Conservation (phyloP, 1,140 invertebrate genomes). For the Asobara japonica region DNA sequence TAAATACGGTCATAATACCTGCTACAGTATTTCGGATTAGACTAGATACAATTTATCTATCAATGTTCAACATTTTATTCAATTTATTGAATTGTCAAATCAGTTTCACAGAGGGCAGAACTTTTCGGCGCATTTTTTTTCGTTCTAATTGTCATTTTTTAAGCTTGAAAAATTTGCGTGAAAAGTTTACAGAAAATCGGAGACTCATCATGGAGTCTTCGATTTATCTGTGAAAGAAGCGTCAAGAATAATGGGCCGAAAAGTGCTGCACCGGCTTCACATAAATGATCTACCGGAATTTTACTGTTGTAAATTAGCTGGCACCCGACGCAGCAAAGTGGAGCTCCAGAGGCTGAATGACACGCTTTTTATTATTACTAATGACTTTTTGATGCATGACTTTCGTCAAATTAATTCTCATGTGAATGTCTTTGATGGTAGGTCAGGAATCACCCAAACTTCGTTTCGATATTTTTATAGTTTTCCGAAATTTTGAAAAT, state of each 20-base stretch:
- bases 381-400: not conserved
- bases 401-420: not conserved
- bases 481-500: too few species aligned
- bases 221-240: too few species aligned
- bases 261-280: constrained; percentile 38
- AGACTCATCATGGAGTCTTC: too few species aligned
- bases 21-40: constrained; percentile 66
- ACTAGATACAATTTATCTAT: constrained; percentile 53
- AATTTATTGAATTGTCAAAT: not conserved
- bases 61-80: constrained; percentile 31
- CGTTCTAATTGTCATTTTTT: too few species aligned
- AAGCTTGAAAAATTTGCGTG: too few species aligned
- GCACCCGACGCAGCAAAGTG: constrained; percentile 35
- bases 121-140: too few species aligned
- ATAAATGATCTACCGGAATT: constrained; percentile 10
- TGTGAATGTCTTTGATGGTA: not conserved
- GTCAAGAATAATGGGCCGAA: too few species aligned
- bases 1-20: constrained; percentile 64
- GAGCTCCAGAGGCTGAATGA: constrained; percentile 29
- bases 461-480: too few species aligned
- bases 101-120: too few species aligned
- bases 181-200: too few species aligned
- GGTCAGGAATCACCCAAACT: too few species aligned
- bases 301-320: constrained; percentile 24
- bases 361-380: constrained; percentile 8